These are phyloP conservation scores for Mallateleia sp. DNA, from an alignment of 2,888 invertebrate genomes.

Conservation along the genomic window DNA sequence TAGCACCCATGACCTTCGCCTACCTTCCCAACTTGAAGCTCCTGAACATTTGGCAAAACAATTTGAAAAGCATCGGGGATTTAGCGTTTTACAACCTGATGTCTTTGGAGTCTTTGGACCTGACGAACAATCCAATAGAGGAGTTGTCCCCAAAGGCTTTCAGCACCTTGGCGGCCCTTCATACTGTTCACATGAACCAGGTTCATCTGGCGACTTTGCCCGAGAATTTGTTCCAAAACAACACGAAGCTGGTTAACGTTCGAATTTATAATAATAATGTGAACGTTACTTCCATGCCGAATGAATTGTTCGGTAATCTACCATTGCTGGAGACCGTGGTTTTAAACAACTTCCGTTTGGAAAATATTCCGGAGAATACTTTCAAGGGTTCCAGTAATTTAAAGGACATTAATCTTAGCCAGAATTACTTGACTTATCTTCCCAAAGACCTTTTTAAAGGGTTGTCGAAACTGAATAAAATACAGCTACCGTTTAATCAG, in stretches of 20 bases:
- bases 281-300: constrained; percentile 91
- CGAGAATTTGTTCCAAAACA: constrained; percentile 87
- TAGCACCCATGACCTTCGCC: constrained; percentile 91
- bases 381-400: constrained; percentile 92
- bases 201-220: constrained; percentile 91
- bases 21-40: constrained; percentile 91
- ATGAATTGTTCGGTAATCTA: constrained; percentile 91
- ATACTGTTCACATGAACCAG: constrained; percentile 77
- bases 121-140: constrained; percentile 91
- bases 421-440: constrained; percentile 90
- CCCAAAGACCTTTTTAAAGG: constrained; percentile 91
- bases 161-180: constrained; percentile 90
- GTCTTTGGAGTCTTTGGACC: constrained; percentile 91
- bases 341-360: constrained; percentile 91
- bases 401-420: constrained; percentile 91
- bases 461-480: constrained; percentile 91
- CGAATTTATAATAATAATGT: constrained; percentile 85
- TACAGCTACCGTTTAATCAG: constrained; percentile 93
- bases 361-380: constrained; percentile 91
- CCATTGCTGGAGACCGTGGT: constrained; percentile 91
- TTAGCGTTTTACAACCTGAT: constrained; percentile 92
- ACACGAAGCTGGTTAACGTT: constrained; percentile 89
- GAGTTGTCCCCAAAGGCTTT: constrained; percentile 91
- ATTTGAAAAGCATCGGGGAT: constrained; percentile 91
- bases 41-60: constrained; percentile 93